Conservation (phyloP, 2,113 vertebrate species). For the Tachycineta bicolor region DNA sequence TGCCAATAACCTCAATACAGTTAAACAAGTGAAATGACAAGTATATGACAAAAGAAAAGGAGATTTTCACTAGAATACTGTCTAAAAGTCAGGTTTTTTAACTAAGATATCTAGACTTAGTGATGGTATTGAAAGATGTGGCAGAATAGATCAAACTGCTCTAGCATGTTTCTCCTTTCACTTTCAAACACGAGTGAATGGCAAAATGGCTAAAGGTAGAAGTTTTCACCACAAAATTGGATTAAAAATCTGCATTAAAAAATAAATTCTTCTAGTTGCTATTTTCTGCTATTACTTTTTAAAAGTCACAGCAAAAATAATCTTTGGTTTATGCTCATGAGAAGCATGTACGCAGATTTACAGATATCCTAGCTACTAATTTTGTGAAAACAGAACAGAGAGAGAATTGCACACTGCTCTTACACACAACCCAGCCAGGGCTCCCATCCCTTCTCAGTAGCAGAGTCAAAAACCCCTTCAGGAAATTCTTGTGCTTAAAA, state of each 20-base stretch:
- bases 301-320: background rate
- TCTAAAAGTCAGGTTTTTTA: background rate
- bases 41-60: background rate
- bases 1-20: background rate
- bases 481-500: background rate
- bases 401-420: background rate
- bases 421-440: background rate
- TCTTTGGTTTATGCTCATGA: background rate
- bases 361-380: background rate
- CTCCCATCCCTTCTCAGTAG: background rate
- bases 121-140: background rate
- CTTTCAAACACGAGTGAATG: fast-evolving
- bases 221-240: background rate
- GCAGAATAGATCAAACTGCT: background rate
- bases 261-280: background rate
- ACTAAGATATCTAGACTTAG: background rate
- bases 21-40: background rate
- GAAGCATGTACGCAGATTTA: background rate
- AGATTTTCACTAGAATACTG: background rate
- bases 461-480: background rate
- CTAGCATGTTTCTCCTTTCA: background rate
- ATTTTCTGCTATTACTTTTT: background rate
- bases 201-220: background rate
- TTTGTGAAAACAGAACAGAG: background rate
- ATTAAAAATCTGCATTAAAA: background rate